Base-by-base conservation (phyloP, 2,797 vertebrate genomes). In the Cyprinella venusta region DNA sequence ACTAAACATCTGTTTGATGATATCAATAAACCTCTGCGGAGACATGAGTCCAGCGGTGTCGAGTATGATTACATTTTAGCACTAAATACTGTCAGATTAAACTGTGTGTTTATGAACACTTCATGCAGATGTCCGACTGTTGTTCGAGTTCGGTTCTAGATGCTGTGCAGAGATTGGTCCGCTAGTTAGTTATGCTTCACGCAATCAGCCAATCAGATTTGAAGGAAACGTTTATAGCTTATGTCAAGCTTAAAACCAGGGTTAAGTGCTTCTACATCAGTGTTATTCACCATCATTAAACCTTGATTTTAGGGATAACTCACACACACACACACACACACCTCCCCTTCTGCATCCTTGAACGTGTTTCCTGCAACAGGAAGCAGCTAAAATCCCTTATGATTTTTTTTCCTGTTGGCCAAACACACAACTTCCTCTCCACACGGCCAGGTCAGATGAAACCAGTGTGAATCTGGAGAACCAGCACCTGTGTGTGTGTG, bases 341-440 rank as follows among this genome's bases (percentile, higher is more conserved):
- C 68, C 12, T 30, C 59, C 63, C 36, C 70, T 67, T 85, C 82
- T 80, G 63, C 88, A 84, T 90, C 88, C 89, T 89, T 88, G 86
- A 85, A 77, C 45, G 4, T 50, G 87, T 83, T 94, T 94, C 93
- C 93, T 92, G 91, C 61, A 16, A 26, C 89, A 91, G 94, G 93
- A 93, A 92, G 86, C 76, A 82, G 86, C 61, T 63, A 84, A 86
- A 86, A 87, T 80, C 84, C 86, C 89, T 84, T 82, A 88, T 83
- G 89, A 85, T 80, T 86, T 80, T 83, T 33, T 77, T 86, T 85
- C 69, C 80, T 87, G 86, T 83, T 89, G 76, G 71, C 33, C 88
- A 88, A 86, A 89, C 82, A 86, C 86, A 91, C 88, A 88, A 91
- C 88, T 90, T 93, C 90, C 92, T 88, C 85, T 82, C 68, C 59